phyloP scores from a whole-genome alignment of 2,797 vertebrate genomes.

The Emydoidea blandingii region DNA sequence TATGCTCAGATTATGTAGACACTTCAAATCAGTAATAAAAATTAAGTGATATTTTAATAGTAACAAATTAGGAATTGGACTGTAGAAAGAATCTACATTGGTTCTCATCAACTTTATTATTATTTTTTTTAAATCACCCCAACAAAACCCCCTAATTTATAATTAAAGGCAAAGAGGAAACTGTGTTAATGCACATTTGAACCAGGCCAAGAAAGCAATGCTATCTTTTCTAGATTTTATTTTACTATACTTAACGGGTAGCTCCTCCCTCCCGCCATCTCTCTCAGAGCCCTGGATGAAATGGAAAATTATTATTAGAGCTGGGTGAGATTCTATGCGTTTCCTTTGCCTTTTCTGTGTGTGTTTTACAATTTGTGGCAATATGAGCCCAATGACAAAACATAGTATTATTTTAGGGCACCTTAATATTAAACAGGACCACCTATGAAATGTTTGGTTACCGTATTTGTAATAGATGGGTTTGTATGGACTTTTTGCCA shows the following conservation, averaged over 20 bases:
- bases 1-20: neutral
- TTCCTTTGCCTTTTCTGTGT: neutral
- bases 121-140: neutral
- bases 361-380: neutral
- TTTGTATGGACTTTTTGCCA: neutral
- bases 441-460: neutral
- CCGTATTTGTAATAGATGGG: neutral
- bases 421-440: neutral
- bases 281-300: constrained; percentile 18
- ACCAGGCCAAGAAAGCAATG: constrained; percentile 71
- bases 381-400: neutral
- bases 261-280: neutral
- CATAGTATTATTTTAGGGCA: neutral
- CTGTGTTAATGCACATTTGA: constrained; percentile 72
- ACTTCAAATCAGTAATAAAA: neutral
- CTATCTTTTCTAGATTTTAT: neutral
- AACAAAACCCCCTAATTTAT: neutral
- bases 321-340: constrained; percentile 23
- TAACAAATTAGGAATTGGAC: neutral
- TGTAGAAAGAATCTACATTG: accelerated
- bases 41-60: neutral
- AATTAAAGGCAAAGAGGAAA: constrained; percentile 33
- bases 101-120: neutral
- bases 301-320: constrained; percentile 62
- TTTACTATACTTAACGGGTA: constrained; percentile 6